A percentile compares a stretch with the other conserved stretches of the same genome.
phyloP scores from a whole-genome alignment of 2,888 invertebrate species.

The Dione vanillae region DNA sequence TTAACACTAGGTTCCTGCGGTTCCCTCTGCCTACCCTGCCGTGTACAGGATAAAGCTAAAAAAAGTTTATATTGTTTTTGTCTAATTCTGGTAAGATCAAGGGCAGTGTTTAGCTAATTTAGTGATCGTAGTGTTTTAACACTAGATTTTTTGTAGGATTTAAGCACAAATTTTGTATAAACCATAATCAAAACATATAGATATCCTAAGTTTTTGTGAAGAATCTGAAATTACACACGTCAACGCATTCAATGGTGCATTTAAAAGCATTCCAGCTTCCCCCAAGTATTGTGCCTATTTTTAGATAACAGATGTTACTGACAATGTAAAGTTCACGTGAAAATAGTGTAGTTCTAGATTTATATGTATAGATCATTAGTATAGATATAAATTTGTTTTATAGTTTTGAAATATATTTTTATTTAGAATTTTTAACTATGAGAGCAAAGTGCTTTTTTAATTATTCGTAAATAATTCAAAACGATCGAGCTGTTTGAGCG shows the following conservation, averaged over 20 bases:
- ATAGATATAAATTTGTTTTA: conserved; percentile 40
- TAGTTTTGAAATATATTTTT: too few relatives aligned
- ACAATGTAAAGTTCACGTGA: conserved; percentile 30
- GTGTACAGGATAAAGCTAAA: too few relatives aligned
- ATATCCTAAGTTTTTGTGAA: conserved; percentile 61
- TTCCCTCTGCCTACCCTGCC: too few relatives aligned
- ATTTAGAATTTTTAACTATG: too few relatives aligned
- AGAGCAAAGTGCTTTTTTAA: too few relatives aligned
- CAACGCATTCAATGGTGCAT: conserved; percentile 67
- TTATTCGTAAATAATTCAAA: too few relatives aligned
- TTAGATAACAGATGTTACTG: conserved; percentile 53
- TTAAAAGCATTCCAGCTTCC: conserved; percentile 52
- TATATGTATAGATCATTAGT: too few relatives aligned
- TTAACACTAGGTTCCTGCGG: too few relatives aligned
- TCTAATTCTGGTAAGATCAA: neutral
- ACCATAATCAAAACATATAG: neutral
- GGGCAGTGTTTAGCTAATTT: neutral
- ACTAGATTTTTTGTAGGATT: neutral
- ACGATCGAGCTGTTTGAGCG: too few relatives aligned
- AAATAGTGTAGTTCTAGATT: conserved; percentile 41
- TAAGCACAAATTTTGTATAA: neutral
- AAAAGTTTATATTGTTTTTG: too few relatives aligned
- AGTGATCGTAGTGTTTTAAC: neutral
- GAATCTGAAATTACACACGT: conserved; percentile 76
- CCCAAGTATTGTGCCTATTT: conserved; percentile 61